phyloP scores from a whole-genome alignment of 2,888 invertebrate genomes.

The Lasioglossum figueresi region DNA sequence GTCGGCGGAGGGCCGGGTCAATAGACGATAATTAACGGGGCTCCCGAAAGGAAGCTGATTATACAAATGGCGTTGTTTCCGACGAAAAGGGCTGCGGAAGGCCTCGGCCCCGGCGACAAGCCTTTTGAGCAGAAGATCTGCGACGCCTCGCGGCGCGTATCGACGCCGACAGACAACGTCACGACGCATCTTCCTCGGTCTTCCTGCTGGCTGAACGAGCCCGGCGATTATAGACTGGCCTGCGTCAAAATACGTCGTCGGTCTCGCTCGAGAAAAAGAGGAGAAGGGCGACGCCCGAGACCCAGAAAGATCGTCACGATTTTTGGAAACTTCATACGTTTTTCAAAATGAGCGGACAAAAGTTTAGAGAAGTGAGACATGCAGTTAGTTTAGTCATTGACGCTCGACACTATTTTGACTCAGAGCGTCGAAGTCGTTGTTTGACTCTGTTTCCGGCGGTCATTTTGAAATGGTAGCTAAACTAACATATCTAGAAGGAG shows the following conservation, averaged over 20 bases:
- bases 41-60: constrained; percentile 57
- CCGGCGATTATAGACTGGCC: constrained; percentile 32
- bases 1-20: constrained; percentile 27
- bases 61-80: constrained; percentile 52
- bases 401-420: too few relatives aligned
- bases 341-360: neutral
- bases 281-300: neutral
- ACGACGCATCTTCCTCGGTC: constrained; percentile 68
- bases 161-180: constrained; percentile 77
- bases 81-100: constrained; percentile 38
- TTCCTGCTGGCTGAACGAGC: constrained; percentile 40
- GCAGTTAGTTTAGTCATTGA: too few relatives aligned
- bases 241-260: constrained; percentile 69
- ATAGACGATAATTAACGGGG: constrained; percentile 58
- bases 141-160: constrained; percentile 79
- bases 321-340: neutral
- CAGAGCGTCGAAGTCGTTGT: too few relatives aligned
- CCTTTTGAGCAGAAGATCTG: constrained; percentile 73
- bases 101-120: constrained; percentile 57
- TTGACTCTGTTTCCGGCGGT: too few relatives aligned
- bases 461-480: too few relatives aligned
- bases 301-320: too few relatives aligned
- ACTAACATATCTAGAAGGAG: too few relatives aligned
- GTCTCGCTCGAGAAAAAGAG: neutral
- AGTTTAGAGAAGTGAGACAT: too few relatives aligned